Base-by-base conservation (phyloP, 2,797 vertebrate species). In the Ctenopoma multispine region DNA sequence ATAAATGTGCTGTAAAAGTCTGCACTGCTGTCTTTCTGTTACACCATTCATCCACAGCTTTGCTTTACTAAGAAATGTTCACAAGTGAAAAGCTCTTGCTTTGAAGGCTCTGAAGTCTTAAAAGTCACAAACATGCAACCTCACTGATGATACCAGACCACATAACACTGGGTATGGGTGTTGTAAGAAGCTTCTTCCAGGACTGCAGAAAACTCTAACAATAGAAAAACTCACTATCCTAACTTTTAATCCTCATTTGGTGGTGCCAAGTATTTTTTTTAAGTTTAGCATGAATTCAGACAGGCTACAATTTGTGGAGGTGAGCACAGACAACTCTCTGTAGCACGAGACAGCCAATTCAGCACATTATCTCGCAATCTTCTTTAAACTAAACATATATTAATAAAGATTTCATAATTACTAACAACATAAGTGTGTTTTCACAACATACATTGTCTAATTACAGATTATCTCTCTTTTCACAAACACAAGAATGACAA, bases 71-170 rank as follows among this genome's bases (percentile, higher is more conserved):
- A 44, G 43, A 69, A 38, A 67, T n/a, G 20, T 21, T 69, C 24
- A 41, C 27, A 43, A 47, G 34, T 15, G 53, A 69, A 72, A 63
- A 69, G 57, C 64, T 63, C 67, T 51, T 51, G 49, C 62, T 79
- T 81, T 87, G 63, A 41, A 72, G 58, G 63, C 79, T 71, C 72
- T 55, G 18, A 41, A 34, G 12, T 84, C 80, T 79, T 71, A 69
- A 79, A 85, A 86, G 50, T 84, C 75, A 85, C 69, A 75, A 84
- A 82, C 66, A 78, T 66, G 46, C 54, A 7, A 43, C 47, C 72
- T 70, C 66, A 77, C 62, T 79, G 34, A 64, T 24, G 43, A 81
- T 72, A 82, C 55, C 34, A 54, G 53, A 75, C 38, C 34, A 58
- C 48, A 47, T 9, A 75, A 65, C 15, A 70, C 63, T 70, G n/a